phyloP scores from a whole-genome alignment of 2,113 vertebrate genomes.

The Melospiza georgiana region DNA sequence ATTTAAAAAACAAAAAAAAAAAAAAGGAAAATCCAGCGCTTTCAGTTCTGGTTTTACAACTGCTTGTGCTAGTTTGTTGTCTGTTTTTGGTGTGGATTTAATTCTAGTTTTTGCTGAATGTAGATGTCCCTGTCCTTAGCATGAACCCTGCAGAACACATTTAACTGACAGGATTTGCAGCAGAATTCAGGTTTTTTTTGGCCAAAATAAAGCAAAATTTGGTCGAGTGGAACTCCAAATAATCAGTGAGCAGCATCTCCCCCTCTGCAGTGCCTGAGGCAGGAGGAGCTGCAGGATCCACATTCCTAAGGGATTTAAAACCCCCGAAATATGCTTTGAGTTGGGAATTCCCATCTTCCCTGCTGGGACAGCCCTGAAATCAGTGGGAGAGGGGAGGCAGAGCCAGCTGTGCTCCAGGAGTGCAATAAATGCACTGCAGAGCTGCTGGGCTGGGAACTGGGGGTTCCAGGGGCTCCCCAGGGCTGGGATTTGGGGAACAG shows the following conservation, averaged over 20 bases:
- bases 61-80: constrained; percentile 21
- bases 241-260: background rate
- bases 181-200: background rate
- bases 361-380: background rate
- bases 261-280: background rate
- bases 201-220: background rate
- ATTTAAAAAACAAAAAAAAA: constrained; percentile 48
- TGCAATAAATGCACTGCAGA: background rate
- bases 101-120: constrained; percentile 46
- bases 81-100: constrained; percentile 51
- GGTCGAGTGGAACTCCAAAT: background rate
- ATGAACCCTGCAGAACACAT: background rate
- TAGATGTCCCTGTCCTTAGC: constrained; percentile 3
- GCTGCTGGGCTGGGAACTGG: background rate
- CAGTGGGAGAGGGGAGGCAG: background rate
- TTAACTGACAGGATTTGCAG: background rate
- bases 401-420: background rate
- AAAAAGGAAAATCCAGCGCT: background rate
- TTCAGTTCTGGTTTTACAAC: constrained; percentile 55
- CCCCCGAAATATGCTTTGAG: background rate
- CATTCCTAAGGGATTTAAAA: background rate
- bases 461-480: background rate
- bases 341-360: background rate
- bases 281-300: background rate
- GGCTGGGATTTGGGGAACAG: background rate